Percentiles rank a stretch among this genome's conserved stretches.
Evolutionary conservation across 1,140 invertebrate genomes (phyloP).

Genomic region (Pseudachorutes palmiensis): DNA sequence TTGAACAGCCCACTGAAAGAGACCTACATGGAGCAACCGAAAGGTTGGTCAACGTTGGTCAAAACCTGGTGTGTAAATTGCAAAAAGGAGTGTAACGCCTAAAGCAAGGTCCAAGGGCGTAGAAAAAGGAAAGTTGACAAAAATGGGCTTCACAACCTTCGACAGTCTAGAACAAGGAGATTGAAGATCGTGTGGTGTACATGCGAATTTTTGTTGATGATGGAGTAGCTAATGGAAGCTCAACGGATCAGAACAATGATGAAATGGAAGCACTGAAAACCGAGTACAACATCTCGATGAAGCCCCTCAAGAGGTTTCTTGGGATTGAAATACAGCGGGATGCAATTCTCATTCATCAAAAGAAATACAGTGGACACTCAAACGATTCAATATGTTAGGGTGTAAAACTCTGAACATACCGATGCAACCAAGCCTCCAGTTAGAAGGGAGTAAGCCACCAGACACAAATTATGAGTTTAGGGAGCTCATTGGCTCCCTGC

Average conservation of each 20-base stretch:
- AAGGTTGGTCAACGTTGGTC: not conserved
- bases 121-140: conserved; percentile 39
- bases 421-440: conserved; percentile 6
- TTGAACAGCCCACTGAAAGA: conserved; percentile 42
- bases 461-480: conserved; percentile 12
- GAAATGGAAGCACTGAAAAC: not conserved
- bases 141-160: conserved; percentile 44
- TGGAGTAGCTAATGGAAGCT: conserved; percentile 26
- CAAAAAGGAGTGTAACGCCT: conserved; percentile 44
- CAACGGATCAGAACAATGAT: conserved; percentile 34
- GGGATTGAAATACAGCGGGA: conserved; percentile 11
- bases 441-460: conserved; percentile 1
- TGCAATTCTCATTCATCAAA: conserved; percentile 23
- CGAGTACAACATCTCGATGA: not conserved
- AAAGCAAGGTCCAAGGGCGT: conserved; percentile 44
- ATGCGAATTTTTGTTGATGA: conserved; percentile 39
- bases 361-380: conserved; percentile 39
- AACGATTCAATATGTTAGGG: conserved; percentile 11
- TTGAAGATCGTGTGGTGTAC: conserved; percentile 39
- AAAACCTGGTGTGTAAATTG: conserved; percentile 35
- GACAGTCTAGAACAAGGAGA: conserved; percentile 43
- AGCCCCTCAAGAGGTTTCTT: conserved; percentile 14
- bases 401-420: conserved; percentile 18
- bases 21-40: conserved; percentile 40
- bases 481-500: conserved; percentile 13